These are phyloP conservation scores for Rhynchophorus ferrugineus DNA, from an alignment of 1,140 invertebrate genomes.

Conservation along the genomic window DNA sequence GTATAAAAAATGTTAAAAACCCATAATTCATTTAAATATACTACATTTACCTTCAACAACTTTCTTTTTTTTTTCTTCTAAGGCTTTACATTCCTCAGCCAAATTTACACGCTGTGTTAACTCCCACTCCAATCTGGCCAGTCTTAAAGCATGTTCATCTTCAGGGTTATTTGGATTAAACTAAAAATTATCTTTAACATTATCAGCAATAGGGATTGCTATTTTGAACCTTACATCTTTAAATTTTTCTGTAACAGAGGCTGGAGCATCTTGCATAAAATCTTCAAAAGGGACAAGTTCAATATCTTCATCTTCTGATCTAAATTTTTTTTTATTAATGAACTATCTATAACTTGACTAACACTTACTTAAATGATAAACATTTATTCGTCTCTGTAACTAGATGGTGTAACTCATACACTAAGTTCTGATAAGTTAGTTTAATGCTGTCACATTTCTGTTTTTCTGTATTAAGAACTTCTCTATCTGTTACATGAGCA, in stretches of 20 bases:
- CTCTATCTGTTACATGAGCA: constrained; percentile 69
- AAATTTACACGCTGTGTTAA: constrained; percentile 81
- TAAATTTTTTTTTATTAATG: constrained; percentile 35
- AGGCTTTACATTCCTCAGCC: constrained; percentile 64
- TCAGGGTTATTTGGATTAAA: constrained; percentile 24
- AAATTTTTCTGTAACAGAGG: constrained; percentile 39
- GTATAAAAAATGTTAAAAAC: constrained; percentile 27
- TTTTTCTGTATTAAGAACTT: constrained; percentile 71
- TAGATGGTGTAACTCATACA: constrained; percentile 90
- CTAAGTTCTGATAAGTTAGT: constrained; percentile 86
- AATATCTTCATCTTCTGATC: constrained; percentile 91
- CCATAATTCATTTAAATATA: no score
- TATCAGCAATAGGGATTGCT: constrained; percentile 4
- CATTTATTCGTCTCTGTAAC: constrained; percentile 92
- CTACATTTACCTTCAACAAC: constrained; percentile 39
- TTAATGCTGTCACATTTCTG: constrained; percentile 83
- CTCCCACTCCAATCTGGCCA: constrained; percentile 88
- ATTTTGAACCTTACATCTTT: constrained; percentile 21
- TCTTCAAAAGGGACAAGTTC: constrained; percentile 78
- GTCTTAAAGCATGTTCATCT: constrained; percentile 63
- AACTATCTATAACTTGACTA: background rate
- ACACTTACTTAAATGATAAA: constrained; percentile 75
- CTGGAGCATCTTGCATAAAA: constrained; percentile 77
- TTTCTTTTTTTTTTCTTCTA: constrained; percentile 69
- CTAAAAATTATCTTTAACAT: constrained; percentile 16